Base-by-base conservation (phyloP, 37 sponge, comb jelly and placozoan genomes). In the Spongilla lacustris region DNA sequence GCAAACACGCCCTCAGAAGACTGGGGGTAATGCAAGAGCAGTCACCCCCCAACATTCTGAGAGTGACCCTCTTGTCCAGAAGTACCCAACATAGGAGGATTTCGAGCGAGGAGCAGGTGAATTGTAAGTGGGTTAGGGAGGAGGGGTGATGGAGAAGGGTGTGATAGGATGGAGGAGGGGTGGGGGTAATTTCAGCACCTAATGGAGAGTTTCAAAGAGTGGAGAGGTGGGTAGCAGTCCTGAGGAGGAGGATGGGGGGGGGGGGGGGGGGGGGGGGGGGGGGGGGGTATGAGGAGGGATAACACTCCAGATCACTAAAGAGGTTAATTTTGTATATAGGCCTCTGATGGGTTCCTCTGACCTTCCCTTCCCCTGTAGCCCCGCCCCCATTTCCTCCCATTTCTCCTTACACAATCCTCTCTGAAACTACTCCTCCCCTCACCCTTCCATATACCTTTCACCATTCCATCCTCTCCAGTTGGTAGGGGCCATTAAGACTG, bases 21-120 rank as follows among this genome's bases (percentile, higher is more conserved):
- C 86, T 96, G 34, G 84, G 76, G 21, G 86, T 96, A 66, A 3
- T 22, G 26, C 90, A 84, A 67, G 80, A 88, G 19, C 66, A 66
- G n/a, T 50, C 82, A 3, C 48, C 74, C 81, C 76, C 86, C 23
- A 38, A 81, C 21, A 81, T 50, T 68, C 83, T 94, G 36, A 80
- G 93, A n/a, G 84, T 96, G n/a, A 94, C 95, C 4, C 84, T 96
- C 0, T 78, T 96, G 32, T 85, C 93, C 28, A 66, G 97, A 0
- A 88, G 75, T 26, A 94, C 97, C 25, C 84, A 85, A 68, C 86
- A 89, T 66, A 68, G 97, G 38, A 85, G 87, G 19, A 94, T 96
- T 71, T 50, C 92, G 33, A 96, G 94, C 66, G 86, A 87, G 69
- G 91, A 94, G 0, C 87, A 96, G 91, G 87, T 96, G 81, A 17